These are phyloP conservation scores for Noctuana brunneofusca DNA, from an alignment of 2,888 invertebrate genomes.

Conservation along the genomic window DNA sequence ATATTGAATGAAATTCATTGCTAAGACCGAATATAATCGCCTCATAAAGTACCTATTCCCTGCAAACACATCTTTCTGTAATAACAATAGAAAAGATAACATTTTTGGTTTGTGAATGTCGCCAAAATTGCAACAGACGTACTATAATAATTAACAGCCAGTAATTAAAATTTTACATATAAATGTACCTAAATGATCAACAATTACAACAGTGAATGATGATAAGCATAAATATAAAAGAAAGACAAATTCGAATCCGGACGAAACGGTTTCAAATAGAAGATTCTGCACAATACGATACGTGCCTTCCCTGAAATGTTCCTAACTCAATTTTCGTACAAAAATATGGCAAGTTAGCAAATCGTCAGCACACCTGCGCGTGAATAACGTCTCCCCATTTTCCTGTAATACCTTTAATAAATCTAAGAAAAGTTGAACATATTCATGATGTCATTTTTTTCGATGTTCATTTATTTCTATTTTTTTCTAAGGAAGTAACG, in stretches of 20 bases:
- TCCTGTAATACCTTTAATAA: conserved; percentile 75
- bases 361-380: conserved; percentile 79
- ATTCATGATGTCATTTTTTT: conserved; percentile 59
- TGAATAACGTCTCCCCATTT: conserved; percentile 76
- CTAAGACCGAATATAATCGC: too few relatives aligned
- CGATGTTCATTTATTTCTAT: too few relatives aligned
- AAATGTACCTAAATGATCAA: too few relatives aligned
- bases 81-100: too few relatives aligned
- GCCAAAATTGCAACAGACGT: too few relatives aligned
- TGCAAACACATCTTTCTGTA: too few relatives aligned
- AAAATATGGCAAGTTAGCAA: conserved; percentile 79
- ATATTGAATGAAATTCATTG: too few relatives aligned
- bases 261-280: conserved; percentile 29
- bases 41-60: too few relatives aligned
- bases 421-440: conserved; percentile 69
- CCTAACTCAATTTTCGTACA: conserved; percentile 70
- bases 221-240: conserved; percentile 1
- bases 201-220: background rate
- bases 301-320: conserved; percentile 47
- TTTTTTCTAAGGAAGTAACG: conserved; percentile 45
- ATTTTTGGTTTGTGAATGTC: too few relatives aligned
- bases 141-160: too few relatives aligned
- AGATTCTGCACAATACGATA: conserved; percentile 38
- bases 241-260: conserved; percentile 22
- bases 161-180: too few relatives aligned